phyloP scores from a whole-genome alignment of 2,888 invertebrate species.

The Habroteleia sp. region DNA sequence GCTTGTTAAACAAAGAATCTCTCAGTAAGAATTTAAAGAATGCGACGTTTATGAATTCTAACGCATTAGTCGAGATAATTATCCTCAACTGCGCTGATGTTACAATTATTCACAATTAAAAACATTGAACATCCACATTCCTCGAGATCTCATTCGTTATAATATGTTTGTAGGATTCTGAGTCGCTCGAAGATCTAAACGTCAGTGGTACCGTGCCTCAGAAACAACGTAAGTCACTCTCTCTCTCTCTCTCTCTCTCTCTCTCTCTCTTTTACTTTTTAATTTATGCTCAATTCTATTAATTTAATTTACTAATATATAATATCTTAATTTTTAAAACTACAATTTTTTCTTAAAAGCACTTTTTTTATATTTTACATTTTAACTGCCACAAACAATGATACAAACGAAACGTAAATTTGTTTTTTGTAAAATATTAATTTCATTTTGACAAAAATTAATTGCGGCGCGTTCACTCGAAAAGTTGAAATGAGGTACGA shows the following conservation, averaged over 20 bases:
- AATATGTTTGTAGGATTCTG: slow-evolving; percentile 80
- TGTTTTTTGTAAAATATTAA: neutral
- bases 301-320: slow-evolving; percentile 4
- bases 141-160: slow-evolving; percentile 42
- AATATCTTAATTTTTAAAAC: neutral
- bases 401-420: neutral
- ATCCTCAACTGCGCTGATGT: slow-evolving; percentile 24
- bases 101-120: slow-evolving; percentile 60
- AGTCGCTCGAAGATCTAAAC: slow-evolving; percentile 81
- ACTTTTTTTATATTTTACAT: slow-evolving; percentile 1
- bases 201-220: slow-evolving; percentile 74
- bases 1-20: neutral
- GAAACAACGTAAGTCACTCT: slow-evolving; percentile 78
- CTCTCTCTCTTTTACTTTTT: slow-evolving; percentile 11
- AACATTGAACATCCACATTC: slow-evolving; percentile 42
- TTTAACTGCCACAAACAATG: neutral
- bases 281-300: neutral
- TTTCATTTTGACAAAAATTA: slow-evolving; percentile 13
- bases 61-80: slow-evolving; percentile 37
- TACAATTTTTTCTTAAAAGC: neutral
- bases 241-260: too few species aligned
- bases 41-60: slow-evolving; percentile 24
- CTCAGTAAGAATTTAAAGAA: slow-evolving; percentile 13
- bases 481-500: slow-evolving; percentile 8
- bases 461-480: slow-evolving; percentile 5